Base-by-base conservation (phyloP, 2,888 invertebrate species). In the Drosophila algonquin region DNA sequence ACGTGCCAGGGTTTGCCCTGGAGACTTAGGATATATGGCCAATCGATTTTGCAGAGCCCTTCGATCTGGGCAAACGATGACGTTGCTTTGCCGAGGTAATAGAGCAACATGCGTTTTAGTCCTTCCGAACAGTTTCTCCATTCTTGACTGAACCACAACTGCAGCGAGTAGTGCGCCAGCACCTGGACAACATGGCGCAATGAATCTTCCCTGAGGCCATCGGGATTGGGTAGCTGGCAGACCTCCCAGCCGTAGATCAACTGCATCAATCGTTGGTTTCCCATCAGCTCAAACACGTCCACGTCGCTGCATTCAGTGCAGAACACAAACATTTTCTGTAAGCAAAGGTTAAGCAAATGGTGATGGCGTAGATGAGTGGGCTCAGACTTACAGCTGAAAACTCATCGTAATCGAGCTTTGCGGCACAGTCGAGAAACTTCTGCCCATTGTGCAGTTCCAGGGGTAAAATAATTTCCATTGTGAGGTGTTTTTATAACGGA, bases 131-230 rank as follows among this genome's bases (percentile, higher is more conserved):
- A 84, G 21, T 61, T 71, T 0, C 67, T 79, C 90, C 91, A 90
- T 57, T 90, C 90, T 47, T 83, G 87, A 40, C 91, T 87, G 44
- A 91, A 87, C 84, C 81, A 85, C n/a, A 90, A 47, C 27, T 90
- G 89, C 56, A 90, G 60, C 3, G 91, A 87, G 63, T 88, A 87
- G 16, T 90, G 83, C 0, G 81, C 79, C 24, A 91, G 62, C 14
- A 82, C 63, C 35, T 80, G 86, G 9, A 79, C 73, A 3, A 90
- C 77, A 10, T 74, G 75, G 4, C 67, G 58, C 32, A 90, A 24
- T 0, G 67, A 46, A 45, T 86, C 71, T 8, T 63, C 67, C 6
- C 61, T 57, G 2, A 73, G 27, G 30, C 48, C 53, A 0, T 72
- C 63, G 2, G 76, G 67, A n/a, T 47, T 71, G 35, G 86, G 80